Conservation (phyloP, 2,888 invertebrate genomes). For the Hoplodrina blanda region DNA sequence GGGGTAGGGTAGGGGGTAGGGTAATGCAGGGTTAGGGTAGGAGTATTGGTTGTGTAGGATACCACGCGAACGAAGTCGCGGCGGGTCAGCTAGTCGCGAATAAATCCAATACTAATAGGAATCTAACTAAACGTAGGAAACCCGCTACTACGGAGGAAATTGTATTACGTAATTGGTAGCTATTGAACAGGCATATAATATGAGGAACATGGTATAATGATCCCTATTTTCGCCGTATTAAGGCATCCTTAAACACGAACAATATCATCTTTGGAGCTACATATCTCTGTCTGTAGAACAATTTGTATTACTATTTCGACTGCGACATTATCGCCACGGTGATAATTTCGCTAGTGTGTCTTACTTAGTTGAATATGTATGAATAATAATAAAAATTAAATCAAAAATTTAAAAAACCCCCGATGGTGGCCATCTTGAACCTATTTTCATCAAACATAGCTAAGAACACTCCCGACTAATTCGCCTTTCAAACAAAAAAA, state of each 20-base stretch:
- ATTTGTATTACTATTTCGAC: background rate
- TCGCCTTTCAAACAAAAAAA: no score
- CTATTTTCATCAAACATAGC: no score
- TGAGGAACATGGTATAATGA: background rate
- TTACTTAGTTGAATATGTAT: background rate
- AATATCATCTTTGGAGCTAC: background rate
- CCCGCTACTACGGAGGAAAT: constrained; percentile 4
- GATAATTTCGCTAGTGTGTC: background rate
- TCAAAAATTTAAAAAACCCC: no score
- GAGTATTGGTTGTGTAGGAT: no score
- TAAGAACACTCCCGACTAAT: no score
- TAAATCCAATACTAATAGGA: constrained; percentile 34
- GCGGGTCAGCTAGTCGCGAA: no score
- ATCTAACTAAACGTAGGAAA: constrained; percentile 30
- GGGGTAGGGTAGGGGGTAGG: no score
- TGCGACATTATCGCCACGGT: background rate
- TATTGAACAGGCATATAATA: constrained; percentile 15
- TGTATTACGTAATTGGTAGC: constrained; percentile 19
- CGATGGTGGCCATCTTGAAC: no score
- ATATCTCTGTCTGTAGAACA: background rate
- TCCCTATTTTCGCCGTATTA: background rate
- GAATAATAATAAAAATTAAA: background rate
- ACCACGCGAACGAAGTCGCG: no score
- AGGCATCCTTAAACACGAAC: background rate
- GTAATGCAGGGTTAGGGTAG: no score